Base-by-base conservation (phyloP, 2,888 invertebrate genomes). In the Rhyacophila evoluta region DNA sequence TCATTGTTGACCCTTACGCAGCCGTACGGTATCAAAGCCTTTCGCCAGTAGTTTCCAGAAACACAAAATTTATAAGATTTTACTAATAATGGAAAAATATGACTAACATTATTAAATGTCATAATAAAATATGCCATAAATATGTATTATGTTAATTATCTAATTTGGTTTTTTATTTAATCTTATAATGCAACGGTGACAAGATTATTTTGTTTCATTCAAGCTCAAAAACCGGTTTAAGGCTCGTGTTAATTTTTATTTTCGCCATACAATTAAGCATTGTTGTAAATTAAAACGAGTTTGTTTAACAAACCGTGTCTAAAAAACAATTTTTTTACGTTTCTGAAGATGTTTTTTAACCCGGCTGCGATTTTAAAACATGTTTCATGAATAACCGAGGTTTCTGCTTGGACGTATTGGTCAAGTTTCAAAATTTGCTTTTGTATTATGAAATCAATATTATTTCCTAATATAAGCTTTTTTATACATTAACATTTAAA, bases 281-380 rank as follows among this genome's bases (percentile, higher is more conserved):
- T 55, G 55, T 19, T 55, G 55, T 55, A 55, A 55, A 55, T 55
- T 55, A 19, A 55, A 55, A 55, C 55, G 55, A 55, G 55, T 55
- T 55, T 55, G 25, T 55, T 25, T 25, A 41, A 55, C 55, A 41
- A n/a, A 41, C 41, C 15, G 19, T 19, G 19, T 19, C 19, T 55
- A 55, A 55, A 55, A 55, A 55, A 55, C 55, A 55, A 55, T 15
- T 1, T 55, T 55, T 55, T 12, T 55, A 55, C 55, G 15, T 55
- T 55, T 55, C 19, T 55, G 19, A 12, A 55, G 25, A 55, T 55
- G 55, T 55, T 55, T 55, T 39, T 55, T 55, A 55, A 55, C 55
- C 15, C 55, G 19, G 19, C 55, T 55, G 55, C 55, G 55, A 55
- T 19, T 55, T n/a, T 55, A 19, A 55, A 19, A 55, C 25, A 25